phyloP scores from a whole-genome alignment of 2,888 invertebrate genomes.

The Eremobia ochroleuca region DNA sequence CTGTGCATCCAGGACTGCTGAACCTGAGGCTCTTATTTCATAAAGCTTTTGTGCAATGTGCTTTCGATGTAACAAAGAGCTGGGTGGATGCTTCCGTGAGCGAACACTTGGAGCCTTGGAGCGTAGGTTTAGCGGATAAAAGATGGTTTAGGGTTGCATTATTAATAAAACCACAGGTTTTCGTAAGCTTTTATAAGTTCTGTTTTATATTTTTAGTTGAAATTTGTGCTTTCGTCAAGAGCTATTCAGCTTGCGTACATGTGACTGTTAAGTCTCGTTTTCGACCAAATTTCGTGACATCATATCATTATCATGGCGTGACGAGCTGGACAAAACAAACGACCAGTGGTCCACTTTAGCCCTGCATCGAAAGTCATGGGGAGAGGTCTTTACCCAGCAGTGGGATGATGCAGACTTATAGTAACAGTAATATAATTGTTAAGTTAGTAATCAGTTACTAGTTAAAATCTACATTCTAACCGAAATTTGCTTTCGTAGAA shows the following conservation, averaged over 20 bases:
- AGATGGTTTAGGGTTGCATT: not conserved
- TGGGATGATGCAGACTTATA: not conserved
- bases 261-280: not conserved
- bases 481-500: not conserved
- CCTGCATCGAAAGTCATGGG: not conserved
- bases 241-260: too few relatives aligned
- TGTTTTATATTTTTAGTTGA: not conserved
- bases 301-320: not conserved
- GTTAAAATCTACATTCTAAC: not conserved
- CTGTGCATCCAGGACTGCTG: slow-evolving; percentile 25
- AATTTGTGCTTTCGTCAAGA: not conserved
- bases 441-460: not conserved
- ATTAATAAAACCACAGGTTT: not conserved
- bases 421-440: too few relatives aligned
- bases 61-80: slow-evolving; percentile 29
- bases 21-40: slow-evolving; percentile 17
- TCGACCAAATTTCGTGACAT: not conserved
- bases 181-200: not conserved
- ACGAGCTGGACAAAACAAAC: not conserved
- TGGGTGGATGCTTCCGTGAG: slow-evolving; percentile 18
- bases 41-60: slow-evolving; percentile 28
- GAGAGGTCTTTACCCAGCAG: not conserved
- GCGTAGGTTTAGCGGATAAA: slow-evolving; percentile 10
- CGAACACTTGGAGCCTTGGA: slow-evolving; percentile 1
- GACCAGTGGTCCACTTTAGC: not conserved